A percentile compares a stretch with the other conserved stretches of the same genome.
phyloP scores from a whole-genome alignment of 2,888 invertebrate genomes.

The Leucophenga montana region DNA sequence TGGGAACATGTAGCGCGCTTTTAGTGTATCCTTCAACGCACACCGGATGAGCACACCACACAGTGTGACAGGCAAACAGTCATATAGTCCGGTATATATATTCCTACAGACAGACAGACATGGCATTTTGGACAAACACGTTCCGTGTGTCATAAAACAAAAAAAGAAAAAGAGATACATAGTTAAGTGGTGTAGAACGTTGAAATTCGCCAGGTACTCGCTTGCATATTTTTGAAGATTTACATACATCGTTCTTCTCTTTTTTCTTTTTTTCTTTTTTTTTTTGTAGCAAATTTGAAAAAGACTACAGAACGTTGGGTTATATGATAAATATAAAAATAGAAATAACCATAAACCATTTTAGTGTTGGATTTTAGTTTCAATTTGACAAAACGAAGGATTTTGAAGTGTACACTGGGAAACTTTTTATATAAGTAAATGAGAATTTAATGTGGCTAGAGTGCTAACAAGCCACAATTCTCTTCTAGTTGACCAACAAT shows the following conservation, averaged over 20 bases:
- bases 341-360: constrained; percentile 15
- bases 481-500: too few relatives aligned
- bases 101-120: background rate
- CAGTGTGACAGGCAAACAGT: too few relatives aligned
- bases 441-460: too few relatives aligned
- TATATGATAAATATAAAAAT: constrained; percentile 10
- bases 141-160: constrained; percentile 8
- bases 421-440: too few relatives aligned
- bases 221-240: constrained; percentile 14
- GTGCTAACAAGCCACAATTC: too few relatives aligned
- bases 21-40: constrained; percentile 1
- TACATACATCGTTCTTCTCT: background rate
- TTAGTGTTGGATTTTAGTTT: constrained; percentile 4
- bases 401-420: too few relatives aligned
- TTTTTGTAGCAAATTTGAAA: background rate
- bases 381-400: background rate
- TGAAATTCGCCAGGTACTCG: background rate
- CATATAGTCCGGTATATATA: too few relatives aligned
- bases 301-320: background rate
- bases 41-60: background rate
- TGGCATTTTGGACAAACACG: constrained; percentile 15
- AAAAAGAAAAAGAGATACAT: background rate
- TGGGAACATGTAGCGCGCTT: background rate
- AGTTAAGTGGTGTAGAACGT: background rate
- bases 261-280: background rate